Conservation (phyloP, 2,797 vertebrate genomes). For the Erethizon dorsatum region DNA sequence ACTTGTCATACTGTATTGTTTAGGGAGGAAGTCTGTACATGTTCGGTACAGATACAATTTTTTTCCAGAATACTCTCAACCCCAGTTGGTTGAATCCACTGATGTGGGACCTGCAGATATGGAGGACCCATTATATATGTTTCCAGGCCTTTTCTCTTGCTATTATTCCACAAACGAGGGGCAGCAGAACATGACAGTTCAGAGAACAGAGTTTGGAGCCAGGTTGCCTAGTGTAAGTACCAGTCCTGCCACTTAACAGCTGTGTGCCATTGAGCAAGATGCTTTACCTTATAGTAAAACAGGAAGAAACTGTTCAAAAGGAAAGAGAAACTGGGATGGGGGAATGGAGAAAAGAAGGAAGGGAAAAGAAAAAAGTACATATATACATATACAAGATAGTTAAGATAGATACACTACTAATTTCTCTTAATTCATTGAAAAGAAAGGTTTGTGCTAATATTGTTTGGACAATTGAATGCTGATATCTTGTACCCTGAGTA, state of each 20-base stretch:
- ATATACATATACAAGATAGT: too few species aligned
- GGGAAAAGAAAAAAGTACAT: too few species aligned
- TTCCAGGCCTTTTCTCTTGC: background rate
- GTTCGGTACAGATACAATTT: background rate
- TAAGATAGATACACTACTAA: too few species aligned
- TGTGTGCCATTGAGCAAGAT: background rate
- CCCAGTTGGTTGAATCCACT: background rate
- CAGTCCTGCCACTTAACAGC: conserved; percentile 20
- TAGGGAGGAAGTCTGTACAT: background rate
- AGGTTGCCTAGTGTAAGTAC: background rate
- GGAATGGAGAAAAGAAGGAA: too few species aligned
- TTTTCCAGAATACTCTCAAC: background rate
- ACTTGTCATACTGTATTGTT: background rate
- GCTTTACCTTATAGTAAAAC: background rate
- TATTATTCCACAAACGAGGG: background rate
- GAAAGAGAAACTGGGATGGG: too few species aligned
- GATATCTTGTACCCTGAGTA: too few species aligned
- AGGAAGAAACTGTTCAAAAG: too few species aligned
- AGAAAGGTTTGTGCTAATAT: too few species aligned
- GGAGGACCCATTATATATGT: background rate
- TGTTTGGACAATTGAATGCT: too few species aligned
- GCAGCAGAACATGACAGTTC: background rate
- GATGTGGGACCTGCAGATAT: background rate
- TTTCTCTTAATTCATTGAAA: too few species aligned
- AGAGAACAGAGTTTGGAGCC: background rate